Conservation (phyloP, 2,113 vertebrate genomes). For the Andinoacara biseriatus region DNA sequence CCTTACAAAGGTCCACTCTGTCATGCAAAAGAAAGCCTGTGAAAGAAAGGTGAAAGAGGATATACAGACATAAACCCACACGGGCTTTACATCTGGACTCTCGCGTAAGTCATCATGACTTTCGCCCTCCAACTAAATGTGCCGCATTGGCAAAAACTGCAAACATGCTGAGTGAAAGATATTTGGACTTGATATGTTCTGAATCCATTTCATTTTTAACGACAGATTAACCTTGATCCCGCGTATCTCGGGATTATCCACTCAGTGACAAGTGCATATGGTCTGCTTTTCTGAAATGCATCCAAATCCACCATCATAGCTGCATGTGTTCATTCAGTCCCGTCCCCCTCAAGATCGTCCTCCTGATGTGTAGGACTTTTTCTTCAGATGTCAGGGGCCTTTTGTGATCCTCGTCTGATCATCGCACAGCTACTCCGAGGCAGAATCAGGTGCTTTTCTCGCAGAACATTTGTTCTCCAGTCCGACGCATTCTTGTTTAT, state of each 20-base stretch:
- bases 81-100: conserved; percentile 39
- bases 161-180: conserved; percentile 61
- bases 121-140: conserved; percentile 61
- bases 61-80: conserved; percentile 14
- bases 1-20: conserved; percentile 63
- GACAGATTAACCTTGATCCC: conserved; percentile 80
- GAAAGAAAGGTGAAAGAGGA: conserved; percentile 49
- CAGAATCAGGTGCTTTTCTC: conserved; percentile 11
- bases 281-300: conserved; percentile 66
- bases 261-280: conserved; percentile 76
- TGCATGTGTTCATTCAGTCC: conserved; percentile 11
- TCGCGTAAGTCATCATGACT: conserved; percentile 56
- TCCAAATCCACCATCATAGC: conserved; percentile 47
- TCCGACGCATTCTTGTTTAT: conserved; percentile 36
- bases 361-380: conserved; percentile 21
- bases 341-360: neutral
- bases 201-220: conserved; percentile 74
- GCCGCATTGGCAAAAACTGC: conserved; percentile 49
- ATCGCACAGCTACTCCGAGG: conserved; percentile 36
- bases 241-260: conserved; percentile 77
- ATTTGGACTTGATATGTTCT: conserved; percentile 62
- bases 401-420: conserved; percentile 38
- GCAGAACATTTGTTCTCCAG: conserved; percentile 38
- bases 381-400: conserved; percentile 47
- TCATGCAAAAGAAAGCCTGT: conserved; percentile 51